Base-by-base conservation (phyloP, 1,140 invertebrate species). In the Hycleus cichorii region DNA sequence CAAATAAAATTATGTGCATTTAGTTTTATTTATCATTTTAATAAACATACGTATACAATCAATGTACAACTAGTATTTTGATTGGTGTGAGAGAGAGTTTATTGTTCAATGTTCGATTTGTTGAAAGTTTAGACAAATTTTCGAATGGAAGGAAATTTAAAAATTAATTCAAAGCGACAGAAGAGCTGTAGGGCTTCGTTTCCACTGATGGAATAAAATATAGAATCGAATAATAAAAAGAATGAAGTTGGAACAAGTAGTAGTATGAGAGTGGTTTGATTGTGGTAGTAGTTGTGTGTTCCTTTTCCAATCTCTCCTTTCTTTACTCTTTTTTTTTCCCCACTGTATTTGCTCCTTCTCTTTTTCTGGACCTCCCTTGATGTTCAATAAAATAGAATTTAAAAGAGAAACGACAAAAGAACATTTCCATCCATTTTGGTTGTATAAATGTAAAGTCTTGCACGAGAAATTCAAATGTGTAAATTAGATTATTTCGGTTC, bases 401-500 rank as follows among this genome's bases (percentile, higher is more conserved):
- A 63, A 58, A 62, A 62, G 55, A 52, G 51, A 59, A 55, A 59
- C 57, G 57, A 63, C 60, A 59, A 59, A 63, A 63, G 60, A 64
- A 64, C 56, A 64, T 58, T 59, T 62, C 63, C 55, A 60, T 67
- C 63, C 65, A 65, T 67, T 67, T 67, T 60, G 63, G 65, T 67
- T 67, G 64, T 61, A 63, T 65, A 67, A 67, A 67, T 65, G 65
- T 61, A 63, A 67, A 65, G 58, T 64, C 63, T 63, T 58, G 63
- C 58, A 56, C 49, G 59, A 67, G 58, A 67, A 67, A 67, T 67
- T 65, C 60, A 65, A 65, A 65, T 65, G 64, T 65, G 60, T 65
- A 65, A 65, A 67, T 67, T 67, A 67, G 65, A 67, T 67, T 67
- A 67, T 67, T 67, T 67, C 63, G 60, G 60, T 61, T 67, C 65